Evolutionary conservation across 1,140 invertebrate genomes (phyloP).

Genomic region (Chymomyza costata): DNA sequence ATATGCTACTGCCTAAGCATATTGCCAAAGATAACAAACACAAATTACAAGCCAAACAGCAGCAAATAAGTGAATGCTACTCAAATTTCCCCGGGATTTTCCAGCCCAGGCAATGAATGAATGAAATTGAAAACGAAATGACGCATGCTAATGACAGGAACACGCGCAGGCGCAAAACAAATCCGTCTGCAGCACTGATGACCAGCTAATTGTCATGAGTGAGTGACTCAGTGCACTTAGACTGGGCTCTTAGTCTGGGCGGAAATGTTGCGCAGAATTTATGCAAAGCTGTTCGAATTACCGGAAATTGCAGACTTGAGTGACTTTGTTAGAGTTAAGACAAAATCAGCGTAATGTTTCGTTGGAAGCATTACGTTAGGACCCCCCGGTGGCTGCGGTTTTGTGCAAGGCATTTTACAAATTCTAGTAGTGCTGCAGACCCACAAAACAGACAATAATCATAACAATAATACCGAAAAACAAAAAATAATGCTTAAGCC

Average conservation of each 20-base stretch:
- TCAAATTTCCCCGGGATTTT: conserved; percentile 58
- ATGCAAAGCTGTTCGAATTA: conserved; percentile 60
- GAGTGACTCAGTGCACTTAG: conserved; percentile 59
- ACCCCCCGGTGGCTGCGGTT: conserved; percentile 35
- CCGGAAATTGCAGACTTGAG: conserved; percentile 46
- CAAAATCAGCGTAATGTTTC: conserved; percentile 42
- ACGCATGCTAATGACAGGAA: conserved; percentile 45
- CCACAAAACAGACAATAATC: conserved; percentile 63
- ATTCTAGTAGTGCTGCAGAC: conserved; percentile 17
- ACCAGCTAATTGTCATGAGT: conserved; percentile 46
- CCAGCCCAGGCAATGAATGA: conserved; percentile 44
- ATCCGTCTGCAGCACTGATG: conserved; percentile 47
- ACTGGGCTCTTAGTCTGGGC: conserved; percentile 26
- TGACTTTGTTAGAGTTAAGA: background rate
- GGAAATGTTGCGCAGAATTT: conserved; percentile 51
- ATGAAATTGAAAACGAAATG: conserved; percentile 37
- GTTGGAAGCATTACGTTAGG: conserved; percentile 3
- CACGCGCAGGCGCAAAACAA: conserved; percentile 26
- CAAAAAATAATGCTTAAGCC: background rate
- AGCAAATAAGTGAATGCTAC: conserved; percentile 55
- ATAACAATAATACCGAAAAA: conserved; percentile 58
- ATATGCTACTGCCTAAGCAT: conserved; percentile 45
- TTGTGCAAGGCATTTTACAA: conserved; percentile 31
- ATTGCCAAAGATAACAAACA: conserved; percentile 61
- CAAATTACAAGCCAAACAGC: conserved; percentile 25